Conservation (phyloP, 2,113 vertebrate species). For the Notechis scutatus region DNA sequence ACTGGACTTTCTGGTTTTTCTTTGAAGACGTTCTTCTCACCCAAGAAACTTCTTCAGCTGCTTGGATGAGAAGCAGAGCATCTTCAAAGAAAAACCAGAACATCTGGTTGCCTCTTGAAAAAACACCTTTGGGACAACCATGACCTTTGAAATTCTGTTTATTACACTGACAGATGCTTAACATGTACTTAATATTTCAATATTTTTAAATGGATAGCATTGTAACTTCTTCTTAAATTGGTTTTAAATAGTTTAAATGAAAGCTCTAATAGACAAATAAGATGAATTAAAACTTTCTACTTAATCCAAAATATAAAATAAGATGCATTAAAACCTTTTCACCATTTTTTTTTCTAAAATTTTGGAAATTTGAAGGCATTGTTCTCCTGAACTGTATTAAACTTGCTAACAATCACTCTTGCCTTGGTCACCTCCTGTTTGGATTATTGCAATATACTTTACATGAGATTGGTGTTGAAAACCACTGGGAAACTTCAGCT, state of each 20-base stretch:
- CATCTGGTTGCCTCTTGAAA: too few relatives aligned
- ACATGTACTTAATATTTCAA: background rate
- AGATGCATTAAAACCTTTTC: background rate
- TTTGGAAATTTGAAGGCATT: conserved; percentile 1
- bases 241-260: background rate
- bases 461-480: background rate
- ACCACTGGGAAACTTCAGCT: background rate
- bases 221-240: background rate
- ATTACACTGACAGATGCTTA: background rate
- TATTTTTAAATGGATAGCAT: background rate
- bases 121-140: too few relatives aligned
- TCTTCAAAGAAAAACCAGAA: too few relatives aligned
- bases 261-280: background rate
- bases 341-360: background rate
- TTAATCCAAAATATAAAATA: background rate
- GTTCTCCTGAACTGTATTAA: conserved; percentile 5
- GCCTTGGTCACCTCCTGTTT: background rate
- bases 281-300: background rate
- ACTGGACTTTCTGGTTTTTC: too few relatives aligned
- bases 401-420: background rate
- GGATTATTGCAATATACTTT: background rate
- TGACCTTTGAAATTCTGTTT: background rate
- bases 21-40: too few relatives aligned
- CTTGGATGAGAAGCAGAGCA: too few relatives aligned
- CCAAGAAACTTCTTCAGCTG: too few relatives aligned